Percentiles rank a stretch among this genome's conserved stretches.
Conservation (phyloP, 1,140 invertebrate species). For the Drosophila carrolli region DNA sequence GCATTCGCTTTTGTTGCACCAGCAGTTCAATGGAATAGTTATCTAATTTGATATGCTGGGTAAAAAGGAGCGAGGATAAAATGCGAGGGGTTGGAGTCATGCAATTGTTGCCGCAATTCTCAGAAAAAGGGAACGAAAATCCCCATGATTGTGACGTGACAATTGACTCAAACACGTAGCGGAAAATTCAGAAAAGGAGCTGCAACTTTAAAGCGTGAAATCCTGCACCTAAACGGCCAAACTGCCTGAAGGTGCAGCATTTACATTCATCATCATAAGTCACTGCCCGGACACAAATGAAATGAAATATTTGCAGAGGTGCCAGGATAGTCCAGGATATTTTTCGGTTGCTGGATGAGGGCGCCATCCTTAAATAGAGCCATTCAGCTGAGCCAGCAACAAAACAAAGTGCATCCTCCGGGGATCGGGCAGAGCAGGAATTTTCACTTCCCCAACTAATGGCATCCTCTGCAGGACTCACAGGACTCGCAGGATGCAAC, state of each 20-base stretch:
- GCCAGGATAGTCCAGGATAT: constrained; percentile 23
- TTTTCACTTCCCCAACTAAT: constrained; percentile 75
- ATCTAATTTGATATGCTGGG: constrained; percentile 69
- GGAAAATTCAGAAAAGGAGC: constrained; percentile 7
- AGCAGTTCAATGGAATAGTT: constrained; percentile 70
- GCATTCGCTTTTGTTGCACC: constrained; percentile 50
- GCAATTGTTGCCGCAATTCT: constrained; percentile 51
- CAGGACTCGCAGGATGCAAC: constrained; percentile 49
- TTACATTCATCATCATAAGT: constrained; percentile 84
- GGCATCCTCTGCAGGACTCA: constrained; percentile 59
- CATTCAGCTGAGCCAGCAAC: constrained; percentile 55
- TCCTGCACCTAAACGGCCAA: constrained; percentile 15
- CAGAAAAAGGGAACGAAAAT: constrained; percentile 7
- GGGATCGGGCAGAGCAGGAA: constrained; percentile 65
- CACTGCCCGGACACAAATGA: constrained; percentile 75
- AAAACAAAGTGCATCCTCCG: constrained; percentile 45
- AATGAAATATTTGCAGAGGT: constrained; percentile 76
- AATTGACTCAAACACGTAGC: constrained; percentile 66
- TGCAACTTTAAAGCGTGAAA: constrained; percentile 49
- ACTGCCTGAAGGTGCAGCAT: constrained; percentile 63
- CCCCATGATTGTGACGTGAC: constrained; percentile 69
- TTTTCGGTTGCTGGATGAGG: not conserved
- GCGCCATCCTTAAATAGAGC: constrained; percentile 41
- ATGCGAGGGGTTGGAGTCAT: not conserved
- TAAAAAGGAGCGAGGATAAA: not conserved